These are phyloP conservation scores for Drosophila orena DNA, from an alignment of 1,140 invertebrate genomes.

Conservation along the genomic window DNA sequence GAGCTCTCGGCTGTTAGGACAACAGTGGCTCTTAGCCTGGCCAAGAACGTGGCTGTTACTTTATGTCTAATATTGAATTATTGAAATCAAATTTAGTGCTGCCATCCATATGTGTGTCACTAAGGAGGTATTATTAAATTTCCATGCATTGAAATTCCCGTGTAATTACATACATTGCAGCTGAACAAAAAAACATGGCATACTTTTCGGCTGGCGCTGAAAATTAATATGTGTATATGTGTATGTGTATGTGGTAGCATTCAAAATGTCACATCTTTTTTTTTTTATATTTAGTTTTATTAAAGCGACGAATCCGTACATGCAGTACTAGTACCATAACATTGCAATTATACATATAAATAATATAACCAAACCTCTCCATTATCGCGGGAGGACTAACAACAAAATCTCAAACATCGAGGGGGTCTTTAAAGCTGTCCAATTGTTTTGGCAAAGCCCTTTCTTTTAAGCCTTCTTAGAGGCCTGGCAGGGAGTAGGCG, in stretches of 20 bases:
- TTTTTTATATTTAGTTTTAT: too few species aligned
- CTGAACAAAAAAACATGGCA: conserved; percentile 18
- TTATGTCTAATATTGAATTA: conserved; percentile 35
- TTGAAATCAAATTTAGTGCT: conserved; percentile 43
- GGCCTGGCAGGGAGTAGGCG: too few species aligned
- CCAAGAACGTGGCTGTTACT: conserved; percentile 22
- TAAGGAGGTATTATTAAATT: conserved; percentile 25
- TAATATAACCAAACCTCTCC: too few species aligned
- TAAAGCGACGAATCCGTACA: too few species aligned
- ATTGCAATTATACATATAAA: too few species aligned
- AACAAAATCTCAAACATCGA: too few species aligned
- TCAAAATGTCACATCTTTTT: conserved; percentile 35
- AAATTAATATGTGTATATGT: background rate
- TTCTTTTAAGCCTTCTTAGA: too few species aligned
- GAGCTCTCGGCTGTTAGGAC: conserved; percentile 27
- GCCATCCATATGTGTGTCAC: conserved; percentile 13
- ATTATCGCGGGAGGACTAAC: too few species aligned
- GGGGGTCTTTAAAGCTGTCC: too few species aligned
- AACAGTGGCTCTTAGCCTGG: conserved; percentile 28
- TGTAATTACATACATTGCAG: conserved; percentile 31
- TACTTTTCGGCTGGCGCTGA: conserved; percentile 19
- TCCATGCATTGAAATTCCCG: conserved; percentile 1
- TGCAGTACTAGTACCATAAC: too few species aligned
- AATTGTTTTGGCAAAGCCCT: too few species aligned
- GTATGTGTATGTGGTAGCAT: conserved; percentile 10